Evolutionary conservation across 1,140 invertebrate genomes (phyloP).

Genomic region (Bombyx mori): ASM3026992v2 NC_085108.1:5566501-5567000

Average conservation of each 20-base stretch:
- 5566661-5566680: background rate
- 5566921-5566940: too few relatives aligned
- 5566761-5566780: too few relatives aligned
- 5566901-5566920: constrained; percentile 6
- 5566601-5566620: constrained; percentile 16
- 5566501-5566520: constrained; percentile 22
- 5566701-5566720: too few relatives aligned
- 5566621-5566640: constrained; percentile 4
- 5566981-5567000: too few relatives aligned
- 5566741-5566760: too few relatives aligned
- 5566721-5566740: too few relatives aligned
- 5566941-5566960: too few relatives aligned
- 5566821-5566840: background rate
- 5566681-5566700: too few relatives aligned
- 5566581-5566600: constrained; percentile 9
- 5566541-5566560: background rate
- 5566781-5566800: too few relatives aligned
- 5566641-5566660: constrained; percentile 2
- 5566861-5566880: constrained; percentile 5
- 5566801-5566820: background rate
- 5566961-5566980: too few relatives aligned
- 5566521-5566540: constrained; percentile 1
- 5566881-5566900: constrained; percentile 14
- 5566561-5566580: constrained; percentile 7
- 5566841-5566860: constrained; percentile 5